Percentiles rank a stretch among this genome's conserved stretches.
Conservation (phyloP, 2,113 vertebrate genomes). For the Chrysochloris asiatica region DNA sequence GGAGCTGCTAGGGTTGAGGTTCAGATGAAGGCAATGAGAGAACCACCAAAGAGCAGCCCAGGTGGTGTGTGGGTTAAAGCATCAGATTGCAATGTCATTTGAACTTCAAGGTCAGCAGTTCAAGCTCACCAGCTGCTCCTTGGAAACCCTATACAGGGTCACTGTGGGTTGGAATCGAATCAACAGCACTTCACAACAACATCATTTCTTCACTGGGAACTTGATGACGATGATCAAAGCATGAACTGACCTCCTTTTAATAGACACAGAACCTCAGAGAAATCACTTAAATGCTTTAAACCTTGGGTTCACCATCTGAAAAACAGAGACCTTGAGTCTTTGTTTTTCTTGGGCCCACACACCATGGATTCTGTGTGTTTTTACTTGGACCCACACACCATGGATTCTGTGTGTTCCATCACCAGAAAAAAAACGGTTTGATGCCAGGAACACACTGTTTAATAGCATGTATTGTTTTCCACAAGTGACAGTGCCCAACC, state of each 20-base stretch:
- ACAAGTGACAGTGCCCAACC: background rate
- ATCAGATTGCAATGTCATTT: too few relatives aligned
- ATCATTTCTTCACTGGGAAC: background rate
- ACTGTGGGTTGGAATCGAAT: too few relatives aligned
- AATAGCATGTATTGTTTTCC: background rate
- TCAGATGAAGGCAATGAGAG: background rate
- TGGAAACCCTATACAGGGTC: too few relatives aligned
- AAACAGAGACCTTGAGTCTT: background rate
- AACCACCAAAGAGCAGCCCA: too few relatives aligned
- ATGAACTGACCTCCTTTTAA: background rate
- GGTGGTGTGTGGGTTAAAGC: too few relatives aligned
- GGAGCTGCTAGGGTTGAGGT: background rate
- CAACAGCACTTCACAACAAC: too few relatives aligned
- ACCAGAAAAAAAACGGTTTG: background rate
- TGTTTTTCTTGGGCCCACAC: background rate
- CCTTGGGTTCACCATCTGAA: background rate
- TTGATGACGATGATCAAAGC: background rate
- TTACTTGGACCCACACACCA: background rate
- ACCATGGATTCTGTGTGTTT: background rate
- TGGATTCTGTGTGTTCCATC: background rate
- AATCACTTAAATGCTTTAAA: background rate
- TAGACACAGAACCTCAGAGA: background rate
- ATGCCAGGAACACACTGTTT: background rate
- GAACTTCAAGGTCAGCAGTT: too few relatives aligned
- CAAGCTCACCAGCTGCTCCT: too few relatives aligned